Conservation (phyloP, 2,113 vertebrate species). For the Delphinus delphis region DNA sequence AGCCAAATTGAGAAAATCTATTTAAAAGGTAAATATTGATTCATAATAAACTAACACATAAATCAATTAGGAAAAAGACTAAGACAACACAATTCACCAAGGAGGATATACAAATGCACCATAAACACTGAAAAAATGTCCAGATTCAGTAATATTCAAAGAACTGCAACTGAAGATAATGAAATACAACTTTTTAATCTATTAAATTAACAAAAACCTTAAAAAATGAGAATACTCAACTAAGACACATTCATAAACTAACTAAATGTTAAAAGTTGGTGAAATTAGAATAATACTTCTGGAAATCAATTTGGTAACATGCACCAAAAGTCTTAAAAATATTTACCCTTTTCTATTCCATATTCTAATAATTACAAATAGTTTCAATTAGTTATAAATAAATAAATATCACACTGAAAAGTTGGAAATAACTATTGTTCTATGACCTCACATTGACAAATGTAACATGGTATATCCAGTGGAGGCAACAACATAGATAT, state of each 20-base stretch:
- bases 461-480: neutral
- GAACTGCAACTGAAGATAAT: neutral
- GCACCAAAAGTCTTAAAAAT: neutral
- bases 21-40: neutral
- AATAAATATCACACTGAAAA: neutral
- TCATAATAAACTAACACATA: neutral
- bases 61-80: neutral
- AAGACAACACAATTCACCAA: neutral
- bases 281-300: neutral
- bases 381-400: neutral
- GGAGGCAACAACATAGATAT: neutral
- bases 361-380: neutral
- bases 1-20: neutral
- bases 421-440: neutral
- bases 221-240: neutral
- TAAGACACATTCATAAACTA: neutral
- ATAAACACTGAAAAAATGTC: neutral
- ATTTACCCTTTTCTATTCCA: neutral
- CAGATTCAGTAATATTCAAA: neutral
- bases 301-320: neutral
- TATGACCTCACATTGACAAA: neutral
- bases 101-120: neutral
- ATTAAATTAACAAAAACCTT: neutral
- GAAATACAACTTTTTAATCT: neutral
- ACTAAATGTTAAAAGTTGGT: neutral